Percentiles rank a stretch among this genome's conserved stretches.
These are phyloP conservation scores for Peromyscus leucopus DNA, from an alignment of 2,113 vertebrate genomes.

Conservation along the genomic window DNA sequence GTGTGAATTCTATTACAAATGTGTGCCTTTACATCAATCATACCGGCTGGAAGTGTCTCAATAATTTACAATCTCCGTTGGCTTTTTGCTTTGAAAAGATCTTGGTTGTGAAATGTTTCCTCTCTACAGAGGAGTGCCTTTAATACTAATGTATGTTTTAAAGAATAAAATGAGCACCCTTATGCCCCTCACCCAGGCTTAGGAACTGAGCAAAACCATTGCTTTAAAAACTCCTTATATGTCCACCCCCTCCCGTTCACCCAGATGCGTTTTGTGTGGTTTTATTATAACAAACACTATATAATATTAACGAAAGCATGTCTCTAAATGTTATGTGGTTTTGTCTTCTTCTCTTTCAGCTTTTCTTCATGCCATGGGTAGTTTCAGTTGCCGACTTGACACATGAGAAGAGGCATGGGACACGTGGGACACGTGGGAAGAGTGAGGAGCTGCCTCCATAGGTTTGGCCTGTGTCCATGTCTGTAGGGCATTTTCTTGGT, in stretches of 20 bases:
- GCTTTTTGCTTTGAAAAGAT: conserved; percentile 28
- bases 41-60: not conserved
- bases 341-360: not conserved
- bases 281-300: not conserved
- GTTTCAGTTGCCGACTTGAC: not conserved
- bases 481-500: not conserved
- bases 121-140: not conserved
- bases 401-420: not conserved
- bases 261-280: not conserved
- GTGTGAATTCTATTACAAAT: not conserved
- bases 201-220: not conserved
- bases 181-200: not conserved
- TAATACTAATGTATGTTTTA: not conserved
- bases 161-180: not conserved
- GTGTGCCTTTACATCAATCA: not conserved
- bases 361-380: not conserved
- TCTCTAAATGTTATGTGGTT: not conserved
- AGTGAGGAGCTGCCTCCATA: not conserved
- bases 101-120: not conserved
- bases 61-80: not conserved
- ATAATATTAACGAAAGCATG: not conserved
- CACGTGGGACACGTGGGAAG: not conserved
- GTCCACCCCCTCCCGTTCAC: not conserved
- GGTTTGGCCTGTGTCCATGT: not conserved
- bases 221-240: not conserved